These are phyloP conservation scores for Chlorospingus flavigularis DNA, from an alignment of 2,797 vertebrate species.

Conservation along the genomic window DNA sequence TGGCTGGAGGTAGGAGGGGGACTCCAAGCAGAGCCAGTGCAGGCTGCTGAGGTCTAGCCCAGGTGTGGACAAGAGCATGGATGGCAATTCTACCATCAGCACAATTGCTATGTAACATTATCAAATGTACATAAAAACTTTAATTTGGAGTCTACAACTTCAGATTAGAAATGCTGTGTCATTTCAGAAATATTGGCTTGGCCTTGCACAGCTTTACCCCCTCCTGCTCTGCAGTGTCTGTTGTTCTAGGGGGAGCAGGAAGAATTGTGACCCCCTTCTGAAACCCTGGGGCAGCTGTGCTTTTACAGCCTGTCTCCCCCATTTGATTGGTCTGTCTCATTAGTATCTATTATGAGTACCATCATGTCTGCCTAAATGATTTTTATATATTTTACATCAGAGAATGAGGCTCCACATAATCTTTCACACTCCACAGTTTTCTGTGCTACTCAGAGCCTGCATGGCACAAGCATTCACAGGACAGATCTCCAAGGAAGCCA, in stretches of 20 bases:
- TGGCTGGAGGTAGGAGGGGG: not conserved
- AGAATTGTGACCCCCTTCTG: not conserved
- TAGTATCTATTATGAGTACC: not conserved
- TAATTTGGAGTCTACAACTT: not conserved
- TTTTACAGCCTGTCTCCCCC: not conserved
- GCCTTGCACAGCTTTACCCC: not conserved
- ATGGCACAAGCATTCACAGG: not conserved
- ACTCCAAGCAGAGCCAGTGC: not conserved
- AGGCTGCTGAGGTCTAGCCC: not conserved
- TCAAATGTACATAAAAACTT: not conserved
- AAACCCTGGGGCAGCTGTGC: not conserved
- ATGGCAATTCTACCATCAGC: not conserved
- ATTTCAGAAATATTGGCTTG: not conserved
- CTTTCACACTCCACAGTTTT: not conserved
- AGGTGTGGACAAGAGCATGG: not conserved
- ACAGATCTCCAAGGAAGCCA: not conserved
- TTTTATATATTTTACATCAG: not conserved
- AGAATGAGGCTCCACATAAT: fast-evolving
- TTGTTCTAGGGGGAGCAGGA: not conserved
- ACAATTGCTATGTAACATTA: fast-evolving
- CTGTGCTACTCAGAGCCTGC: not conserved
- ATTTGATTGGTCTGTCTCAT: not conserved
- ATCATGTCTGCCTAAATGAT: not conserved
- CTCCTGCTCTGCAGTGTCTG: not conserved
- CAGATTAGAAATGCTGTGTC: not conserved